Conservation (phyloP, 2,797 vertebrate species). For the Dendrocincla fuliginosa region DNA sequence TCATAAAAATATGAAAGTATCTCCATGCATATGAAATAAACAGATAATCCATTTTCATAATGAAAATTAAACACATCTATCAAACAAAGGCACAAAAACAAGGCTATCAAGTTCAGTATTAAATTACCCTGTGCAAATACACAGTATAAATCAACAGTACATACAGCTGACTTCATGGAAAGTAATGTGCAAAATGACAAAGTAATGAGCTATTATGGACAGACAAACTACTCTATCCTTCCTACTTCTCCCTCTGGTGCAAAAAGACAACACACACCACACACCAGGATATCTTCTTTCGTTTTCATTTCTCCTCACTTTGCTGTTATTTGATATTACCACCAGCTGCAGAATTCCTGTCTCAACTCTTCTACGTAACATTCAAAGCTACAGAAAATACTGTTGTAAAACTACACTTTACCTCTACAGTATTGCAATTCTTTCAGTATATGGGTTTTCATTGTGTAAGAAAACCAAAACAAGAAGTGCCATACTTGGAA, state of each 20-base stretch:
- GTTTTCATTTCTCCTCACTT: background rate
- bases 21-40: slow-evolving; percentile 33
- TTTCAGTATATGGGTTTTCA: background rate
- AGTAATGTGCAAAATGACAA: background rate
- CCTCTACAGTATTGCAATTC: background rate
- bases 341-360: background rate
- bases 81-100: background rate
- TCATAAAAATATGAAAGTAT: slow-evolving; percentile 17
- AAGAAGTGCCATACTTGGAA: background rate
- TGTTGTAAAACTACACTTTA: background rate
- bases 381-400: background rate
- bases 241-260: background rate
- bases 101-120: background rate
- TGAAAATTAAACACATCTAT: background rate
- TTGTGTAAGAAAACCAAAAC: background rate
- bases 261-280: background rate
- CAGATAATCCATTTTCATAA: background rate
- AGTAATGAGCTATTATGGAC: background rate
- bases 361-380: background rate
- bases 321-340: background rate
- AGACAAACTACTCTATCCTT: background rate
- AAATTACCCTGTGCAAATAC: background rate
- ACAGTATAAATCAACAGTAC: background rate
- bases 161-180: background rate
- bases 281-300: background rate